phyloP scores from a whole-genome alignment of 2,888 invertebrate genomes.

The Nymphalis urticae region DNA sequence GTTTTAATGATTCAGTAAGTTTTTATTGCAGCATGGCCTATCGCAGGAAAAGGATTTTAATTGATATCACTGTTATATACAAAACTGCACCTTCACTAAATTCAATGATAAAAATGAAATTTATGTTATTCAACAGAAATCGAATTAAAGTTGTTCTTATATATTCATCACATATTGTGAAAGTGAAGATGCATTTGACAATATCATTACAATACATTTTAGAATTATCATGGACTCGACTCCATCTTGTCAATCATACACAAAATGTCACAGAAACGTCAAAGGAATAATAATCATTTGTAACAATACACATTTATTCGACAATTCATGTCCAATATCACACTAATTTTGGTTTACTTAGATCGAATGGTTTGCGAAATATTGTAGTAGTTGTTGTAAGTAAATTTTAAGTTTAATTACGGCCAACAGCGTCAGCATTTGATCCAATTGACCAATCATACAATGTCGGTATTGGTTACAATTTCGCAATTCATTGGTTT shows the following conservation, averaged over 20 bases:
- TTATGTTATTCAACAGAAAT: too few species aligned
- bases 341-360: constrained; percentile 12
- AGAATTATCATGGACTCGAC: background rate
- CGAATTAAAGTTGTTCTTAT: too few species aligned
- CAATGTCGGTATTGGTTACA: background rate
- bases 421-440: background rate
- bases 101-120: background rate
- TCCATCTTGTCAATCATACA: too few species aligned
- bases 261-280: too few species aligned
- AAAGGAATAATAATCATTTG: background rate
- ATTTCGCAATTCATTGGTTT: constrained; percentile 25
- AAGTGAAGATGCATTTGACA: constrained; percentile 19
- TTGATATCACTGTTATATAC: constrained; percentile 7
- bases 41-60: constrained; percentile 38
- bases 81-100: constrained; percentile 16
- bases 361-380: constrained; percentile 16
- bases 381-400: too few species aligned
- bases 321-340: constrained; percentile 13
- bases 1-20: background rate
- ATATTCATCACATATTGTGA: too few species aligned
- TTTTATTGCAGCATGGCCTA: constrained; percentile 63
- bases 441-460: background rate
- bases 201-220: constrained; percentile 2
- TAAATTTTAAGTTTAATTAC: background rate
- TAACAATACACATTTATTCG: background rate